Conservation (phyloP, 2,113 vertebrate genomes). For the Pseudopipra pipra region DNA sequence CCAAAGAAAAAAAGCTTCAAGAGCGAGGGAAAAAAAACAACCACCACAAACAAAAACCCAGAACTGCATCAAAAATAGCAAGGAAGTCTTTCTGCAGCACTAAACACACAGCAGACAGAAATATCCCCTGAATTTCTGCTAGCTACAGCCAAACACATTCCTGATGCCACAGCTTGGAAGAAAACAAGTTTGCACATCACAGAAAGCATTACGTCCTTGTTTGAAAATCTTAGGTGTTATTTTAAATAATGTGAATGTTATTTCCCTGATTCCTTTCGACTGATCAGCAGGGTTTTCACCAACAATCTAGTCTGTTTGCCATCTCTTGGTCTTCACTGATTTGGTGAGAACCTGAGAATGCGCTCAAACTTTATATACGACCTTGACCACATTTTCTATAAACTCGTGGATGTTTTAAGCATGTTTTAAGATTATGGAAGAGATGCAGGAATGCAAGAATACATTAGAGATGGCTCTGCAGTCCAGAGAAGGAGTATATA, state of each 20-base stretch:
- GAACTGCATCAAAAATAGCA: neutral
- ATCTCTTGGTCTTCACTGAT: neutral
- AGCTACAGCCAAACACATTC: neutral
- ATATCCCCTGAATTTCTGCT: neutral
- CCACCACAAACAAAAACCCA: neutral
- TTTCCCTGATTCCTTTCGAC: neutral
- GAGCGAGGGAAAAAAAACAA: neutral
- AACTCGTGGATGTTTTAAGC: neutral
- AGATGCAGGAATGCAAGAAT: neutral
- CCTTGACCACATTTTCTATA: neutral
- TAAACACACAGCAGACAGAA: neutral
- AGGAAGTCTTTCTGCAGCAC: neutral
- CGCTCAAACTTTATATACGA: accelerated
- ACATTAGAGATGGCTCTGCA: neutral
- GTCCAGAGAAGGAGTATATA: neutral
- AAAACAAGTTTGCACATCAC: neutral
- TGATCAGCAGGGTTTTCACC: neutral
- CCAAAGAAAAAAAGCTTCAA: neutral
- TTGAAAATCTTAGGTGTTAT: neutral
- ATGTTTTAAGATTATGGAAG: neutral
- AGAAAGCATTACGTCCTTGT: neutral
- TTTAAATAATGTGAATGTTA: neutral
- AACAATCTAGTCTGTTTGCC: neutral
- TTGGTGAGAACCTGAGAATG: neutral
- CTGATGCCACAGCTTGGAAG: neutral